Evolutionary conservation across 2,113 vertebrate species (phyloP), one percentile per base, ranked within the genome.

Genomic region (Sorex araneus): DNA sequence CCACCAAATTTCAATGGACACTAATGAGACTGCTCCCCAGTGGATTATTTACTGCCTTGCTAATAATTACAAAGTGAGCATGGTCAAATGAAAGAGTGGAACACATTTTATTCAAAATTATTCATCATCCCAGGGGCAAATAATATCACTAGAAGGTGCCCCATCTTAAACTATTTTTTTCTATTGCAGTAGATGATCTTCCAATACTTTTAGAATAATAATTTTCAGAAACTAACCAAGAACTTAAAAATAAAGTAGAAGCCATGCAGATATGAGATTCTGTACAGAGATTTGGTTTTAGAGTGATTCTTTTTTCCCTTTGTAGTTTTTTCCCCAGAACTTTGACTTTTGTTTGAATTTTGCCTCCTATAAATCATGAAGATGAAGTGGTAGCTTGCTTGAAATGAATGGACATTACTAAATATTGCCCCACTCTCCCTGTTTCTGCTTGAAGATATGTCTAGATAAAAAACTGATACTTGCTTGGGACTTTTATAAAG

Each of bases 1-100:
- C 84, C 82, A 77, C 74, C 90, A 91, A 87, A 96, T 96, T 97
- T 97, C 96, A 96, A 97, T 97, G 96, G 94, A 23, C 70, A 82
- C 96, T 97, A 96, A 97, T 97, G 97, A 97, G 96, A 76, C 77
- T 91, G 87, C 94, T 92, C 87, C 91, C 93, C 66, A 25, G 70
- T 21, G 32, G 86, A 89, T 91, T 95, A 94, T 96, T 95, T 95
- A 89, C 94, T 87, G 94, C 64, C 92, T 89, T 90, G 84, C 88
- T 96, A 74, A 87, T 97, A 96, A 97, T 96, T 96, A 82, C 84
- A 82, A 96, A 95, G 87, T 81, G 87, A 95, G 28, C 63, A 1
- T 91, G 95, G 92, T 92, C 95, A 95, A 79, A 80, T 75, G 69
- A 27, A 87, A 79, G 84, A 93, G 57, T 57, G 69, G 85, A 87